These are phyloP conservation scores for Sylvilagus bachmani DNA, from an alignment of 2,113 vertebrate genomes.

Conservation along the genomic window DNA sequence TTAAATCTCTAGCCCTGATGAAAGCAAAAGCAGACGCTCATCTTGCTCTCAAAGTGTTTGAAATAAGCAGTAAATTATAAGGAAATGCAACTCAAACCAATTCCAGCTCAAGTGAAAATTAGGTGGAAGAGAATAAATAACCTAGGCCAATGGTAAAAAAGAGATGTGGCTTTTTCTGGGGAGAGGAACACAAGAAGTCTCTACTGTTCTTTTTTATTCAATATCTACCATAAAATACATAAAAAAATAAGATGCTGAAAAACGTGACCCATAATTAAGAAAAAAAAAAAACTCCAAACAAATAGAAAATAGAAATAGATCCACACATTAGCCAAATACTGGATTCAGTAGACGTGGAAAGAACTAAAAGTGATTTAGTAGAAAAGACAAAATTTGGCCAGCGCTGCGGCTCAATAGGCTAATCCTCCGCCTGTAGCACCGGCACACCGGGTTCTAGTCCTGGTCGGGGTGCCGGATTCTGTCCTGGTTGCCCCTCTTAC, in stretches of 20 bases:
- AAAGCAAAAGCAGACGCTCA: background rate
- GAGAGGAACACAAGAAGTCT: background rate
- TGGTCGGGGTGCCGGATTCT: too few species aligned
- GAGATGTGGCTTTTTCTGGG: background rate
- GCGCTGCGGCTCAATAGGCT: too few species aligned
- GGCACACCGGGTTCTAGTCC: too few species aligned
- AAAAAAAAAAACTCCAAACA: background rate
- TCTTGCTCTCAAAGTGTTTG: background rate
- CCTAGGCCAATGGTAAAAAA: background rate
- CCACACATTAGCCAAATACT: background rate
- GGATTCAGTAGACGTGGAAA: background rate
- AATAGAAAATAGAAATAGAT: background rate
- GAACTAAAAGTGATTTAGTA: background rate
- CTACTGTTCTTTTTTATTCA: background rate
- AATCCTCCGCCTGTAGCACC: too few species aligned
- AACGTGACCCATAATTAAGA: background rate
- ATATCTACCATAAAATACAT: background rate
- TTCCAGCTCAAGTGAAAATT: background rate
- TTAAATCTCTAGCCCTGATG: background rate
- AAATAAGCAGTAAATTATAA: background rate
- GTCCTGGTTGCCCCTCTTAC: too few species aligned
- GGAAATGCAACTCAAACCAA: background rate
- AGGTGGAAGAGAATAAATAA: background rate
- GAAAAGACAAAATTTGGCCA: too few species aligned
- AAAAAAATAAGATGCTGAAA: background rate